A percentile compares a stretch with the other conserved stretches of the same genome.
phyloP scores from a whole-genome alignment of 1,140 invertebrate genomes.

The Triops cancriformis region DNA sequence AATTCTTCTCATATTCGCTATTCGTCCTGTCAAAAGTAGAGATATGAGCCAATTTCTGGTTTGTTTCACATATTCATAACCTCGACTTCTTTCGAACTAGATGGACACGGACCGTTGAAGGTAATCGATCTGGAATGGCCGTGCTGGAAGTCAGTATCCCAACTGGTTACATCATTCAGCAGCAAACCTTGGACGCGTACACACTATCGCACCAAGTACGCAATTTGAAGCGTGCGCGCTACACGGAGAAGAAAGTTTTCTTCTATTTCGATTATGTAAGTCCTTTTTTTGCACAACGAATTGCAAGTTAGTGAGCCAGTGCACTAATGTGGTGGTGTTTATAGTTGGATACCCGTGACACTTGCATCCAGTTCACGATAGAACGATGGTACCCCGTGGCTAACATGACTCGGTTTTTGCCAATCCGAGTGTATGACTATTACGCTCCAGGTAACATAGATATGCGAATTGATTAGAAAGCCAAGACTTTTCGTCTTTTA shows the following conservation, averaged over 20 bases:
- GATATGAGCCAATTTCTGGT: background rate
- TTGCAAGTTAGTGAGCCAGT: background rate
- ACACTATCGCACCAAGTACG: slow-evolving; percentile 58
- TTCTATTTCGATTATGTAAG: slow-evolving; percentile 92
- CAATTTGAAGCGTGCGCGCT: slow-evolving; percentile 76
- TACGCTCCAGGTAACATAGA: slow-evolving; percentile 75
- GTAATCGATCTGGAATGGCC: slow-evolving; percentile 75
- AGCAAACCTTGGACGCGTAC: slow-evolving; percentile 76
- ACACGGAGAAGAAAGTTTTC: slow-evolving; percentile 67
- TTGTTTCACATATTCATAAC: background rate
- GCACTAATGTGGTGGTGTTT: slow-evolving; percentile 30
- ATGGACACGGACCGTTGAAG: slow-evolving; percentile 69
- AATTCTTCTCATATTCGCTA: slow-evolving; percentile 89
- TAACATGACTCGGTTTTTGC: slow-evolving; percentile 87
- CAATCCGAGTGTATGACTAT: slow-evolving; percentile 87
- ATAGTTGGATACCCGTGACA: slow-evolving; percentile 66
- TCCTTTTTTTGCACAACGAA: slow-evolving; percentile 32
- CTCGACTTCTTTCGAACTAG: slow-evolving; percentile 42
- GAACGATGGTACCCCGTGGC: slow-evolving; percentile 93
- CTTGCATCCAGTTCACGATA: slow-evolving; percentile 84
- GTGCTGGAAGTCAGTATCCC: slow-evolving; percentile 85
- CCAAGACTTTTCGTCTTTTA: slow-evolving; percentile 5
- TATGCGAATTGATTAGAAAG: background rate
- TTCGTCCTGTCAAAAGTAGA: slow-evolving; percentile 67
- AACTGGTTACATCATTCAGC: slow-evolving; percentile 87